Conservation (phyloP, 2,797 vertebrate genomes). For the Pyrocephalus nanus region DNA sequence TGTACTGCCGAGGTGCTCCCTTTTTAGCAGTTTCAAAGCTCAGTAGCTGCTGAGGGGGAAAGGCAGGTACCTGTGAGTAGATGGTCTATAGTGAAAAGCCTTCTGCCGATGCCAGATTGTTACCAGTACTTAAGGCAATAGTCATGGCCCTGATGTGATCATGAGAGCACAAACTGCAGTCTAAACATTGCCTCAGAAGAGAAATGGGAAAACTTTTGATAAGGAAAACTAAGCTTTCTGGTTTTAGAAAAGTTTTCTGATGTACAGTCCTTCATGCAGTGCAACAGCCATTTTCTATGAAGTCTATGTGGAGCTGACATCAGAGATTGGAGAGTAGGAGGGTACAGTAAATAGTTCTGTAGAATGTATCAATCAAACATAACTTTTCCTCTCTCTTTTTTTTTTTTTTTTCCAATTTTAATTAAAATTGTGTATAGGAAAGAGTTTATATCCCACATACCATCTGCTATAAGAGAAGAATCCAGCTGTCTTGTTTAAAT, state of each 20-base stretch:
- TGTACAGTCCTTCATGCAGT: accelerated
- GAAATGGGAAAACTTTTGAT: neutral
- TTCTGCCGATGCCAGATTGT: neutral
- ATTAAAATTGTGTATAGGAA: neutral
- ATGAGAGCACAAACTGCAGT: neutral
- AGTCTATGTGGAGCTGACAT: neutral
- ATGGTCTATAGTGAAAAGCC: neutral
- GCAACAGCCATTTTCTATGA: neutral
- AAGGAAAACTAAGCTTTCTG: neutral
- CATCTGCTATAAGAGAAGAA: neutral
- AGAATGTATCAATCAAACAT: neutral
- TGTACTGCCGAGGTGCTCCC: neutral
- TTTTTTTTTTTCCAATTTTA: neutral
- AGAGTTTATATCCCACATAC: neutral
- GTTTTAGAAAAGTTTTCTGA: neutral
- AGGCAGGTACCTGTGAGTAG: neutral
- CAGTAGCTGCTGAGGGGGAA: neutral
- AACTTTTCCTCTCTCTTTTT: neutral
- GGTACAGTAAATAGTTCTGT: neutral
- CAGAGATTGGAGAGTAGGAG: neutral
- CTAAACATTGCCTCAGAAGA: neutral
- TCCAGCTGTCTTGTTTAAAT: neutral
- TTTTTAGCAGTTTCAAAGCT: neutral
- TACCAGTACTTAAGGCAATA: neutral
- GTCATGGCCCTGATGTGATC: neutral